Base-by-base conservation (phyloP, 2,113 vertebrate species). In the Globicephala melas region DNA sequence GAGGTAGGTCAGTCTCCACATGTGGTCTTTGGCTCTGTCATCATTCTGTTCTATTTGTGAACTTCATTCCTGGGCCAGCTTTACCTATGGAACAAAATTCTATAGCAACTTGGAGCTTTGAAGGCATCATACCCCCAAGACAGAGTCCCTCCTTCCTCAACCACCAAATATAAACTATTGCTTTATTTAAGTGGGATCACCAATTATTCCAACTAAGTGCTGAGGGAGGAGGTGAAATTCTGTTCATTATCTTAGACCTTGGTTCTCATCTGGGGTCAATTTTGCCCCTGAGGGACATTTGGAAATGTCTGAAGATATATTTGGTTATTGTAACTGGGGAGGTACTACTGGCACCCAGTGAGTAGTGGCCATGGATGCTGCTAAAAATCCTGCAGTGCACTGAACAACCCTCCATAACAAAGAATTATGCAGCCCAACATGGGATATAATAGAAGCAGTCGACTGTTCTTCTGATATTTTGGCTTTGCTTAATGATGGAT, bases 381-480 rank as follows among this genome's bases (percentile, higher is more conserved):
- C 11, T 60, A 76, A 90, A 33, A 76, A 8, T 60, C 33, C 50
- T 38, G 17, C 6, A 18, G 3, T 47, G 4, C 50, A 60, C 8
- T 33, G 63, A 41, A 53, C 38, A 86, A 68, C 2, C 1, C 21
- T 63, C 53, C 26, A 38, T 83, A 25, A 23, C 25, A 63, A 74
- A 80, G 11, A 79, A 80, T 21, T 53, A 28, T 50, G 38, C 38
- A 38, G 38, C 38, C 38, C 38, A 38, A 38, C 99, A 73, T 99
- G 99, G 97, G 99, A 99, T 83, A 99, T 99, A 96, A 99, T 99
- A 98, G 99, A 99, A 95, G 99, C 99, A 8, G 99, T 99, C 1
- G 99, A 99, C 63, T 99, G 99, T 68, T 99, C 99, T 70, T 99
- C 99, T 26, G 99, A 99, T 98, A 99, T 99, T 93, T 98, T 99